Evolutionary conservation across 2,888 invertebrate genomes (phyloP), one percentile per base, ranked within the genome.

Genomic region (Siphlonurus alternatus): DNA sequence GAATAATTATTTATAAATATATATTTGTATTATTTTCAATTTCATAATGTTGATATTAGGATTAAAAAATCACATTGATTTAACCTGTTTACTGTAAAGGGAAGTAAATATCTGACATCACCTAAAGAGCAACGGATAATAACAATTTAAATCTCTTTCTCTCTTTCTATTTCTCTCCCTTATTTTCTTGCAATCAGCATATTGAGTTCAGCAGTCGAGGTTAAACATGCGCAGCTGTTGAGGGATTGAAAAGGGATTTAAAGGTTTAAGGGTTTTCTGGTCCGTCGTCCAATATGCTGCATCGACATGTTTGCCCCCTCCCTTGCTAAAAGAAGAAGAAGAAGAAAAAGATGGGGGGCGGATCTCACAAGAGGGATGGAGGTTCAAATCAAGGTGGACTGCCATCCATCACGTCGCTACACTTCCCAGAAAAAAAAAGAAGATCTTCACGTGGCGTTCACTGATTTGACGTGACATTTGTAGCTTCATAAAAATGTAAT

Each of bases 371-470:
- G 56, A 56, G 56, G n/a, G n/a, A 56, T 56, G 56, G 56, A 7
- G n/a, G n/a, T 22, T 7, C 7, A 56, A 56, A 56, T 56, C 56
- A 56, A 56, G 56, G 56, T 56, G 56, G 56, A 56, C 56, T 56
- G 5, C 15, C n/a, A 56, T 56, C 56, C n/a, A 56, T 56, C 56
- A 56, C 5, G n/a, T 56, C 5, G 7, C 20, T 20, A 22, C 7
- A 22, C 5, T 22, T n/a, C 56, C n/a, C 56, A 56, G 7, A 56
- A 5, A 22, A 22, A 56, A 38, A 38, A 56, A 10, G n/a, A 22
- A n/a, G 56, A 38, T 38, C 5, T 56, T 56, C n/a, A 7, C 20
- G 7, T 56, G 7, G 19, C n/a, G n/a, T n/a, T n/a, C n/a, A n/a
- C 7, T 56, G n/a, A 56, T 56, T 7, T 56, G 56, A 56, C 56